A percentile compares a stretch with the other conserved stretches of the same genome.
phyloP scores from a whole-genome alignment of 1,140 invertebrate genomes.

The Drosophila sulfurigaster region DNA sequence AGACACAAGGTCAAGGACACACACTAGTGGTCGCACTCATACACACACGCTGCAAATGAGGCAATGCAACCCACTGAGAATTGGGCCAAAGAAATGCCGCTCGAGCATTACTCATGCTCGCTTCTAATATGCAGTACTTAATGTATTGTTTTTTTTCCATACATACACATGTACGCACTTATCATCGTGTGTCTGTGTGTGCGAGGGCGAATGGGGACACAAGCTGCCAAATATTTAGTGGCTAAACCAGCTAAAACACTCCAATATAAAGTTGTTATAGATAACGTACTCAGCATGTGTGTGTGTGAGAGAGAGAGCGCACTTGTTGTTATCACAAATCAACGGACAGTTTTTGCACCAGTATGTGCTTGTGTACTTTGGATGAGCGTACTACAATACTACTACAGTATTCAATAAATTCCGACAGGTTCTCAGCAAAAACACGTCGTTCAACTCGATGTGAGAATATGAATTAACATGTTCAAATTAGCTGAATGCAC shows the following conservation, averaged over 20 bases:
- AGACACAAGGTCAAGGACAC: constrained; percentile 44
- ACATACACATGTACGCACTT: not conserved
- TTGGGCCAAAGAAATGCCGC: constrained; percentile 32
- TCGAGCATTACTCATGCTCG: constrained; percentile 41
- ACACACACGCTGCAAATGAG: not conserved
- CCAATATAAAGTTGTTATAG: constrained; percentile 35
- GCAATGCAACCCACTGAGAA: constrained; percentile 18
- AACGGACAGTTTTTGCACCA: constrained; percentile 33
- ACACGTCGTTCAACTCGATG: constrained; percentile 8
- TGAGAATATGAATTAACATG: constrained; percentile 16
- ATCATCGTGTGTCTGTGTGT: constrained; percentile 10
- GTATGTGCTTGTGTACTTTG: constrained; percentile 27
- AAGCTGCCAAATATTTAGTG: constrained; percentile 36
- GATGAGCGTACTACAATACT: constrained; percentile 28
- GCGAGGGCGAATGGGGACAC: constrained; percentile 16
- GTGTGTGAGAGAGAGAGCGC: constrained; percentile 41
- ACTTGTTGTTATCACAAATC: constrained; percentile 66
- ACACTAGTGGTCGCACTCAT: not conserved
- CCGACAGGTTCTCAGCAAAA: constrained; percentile 24
- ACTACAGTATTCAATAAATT: constrained; percentile 20
- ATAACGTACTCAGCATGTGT: constrained; percentile 45
- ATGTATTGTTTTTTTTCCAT: not conserved
- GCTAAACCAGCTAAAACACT: constrained; percentile 26
- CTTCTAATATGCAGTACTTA: constrained; percentile 17
- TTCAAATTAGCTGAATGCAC: constrained; percentile 5